phyloP scores from a whole-genome alignment of 1,140 invertebrate genomes.

The Euwallacea similis region DNA sequence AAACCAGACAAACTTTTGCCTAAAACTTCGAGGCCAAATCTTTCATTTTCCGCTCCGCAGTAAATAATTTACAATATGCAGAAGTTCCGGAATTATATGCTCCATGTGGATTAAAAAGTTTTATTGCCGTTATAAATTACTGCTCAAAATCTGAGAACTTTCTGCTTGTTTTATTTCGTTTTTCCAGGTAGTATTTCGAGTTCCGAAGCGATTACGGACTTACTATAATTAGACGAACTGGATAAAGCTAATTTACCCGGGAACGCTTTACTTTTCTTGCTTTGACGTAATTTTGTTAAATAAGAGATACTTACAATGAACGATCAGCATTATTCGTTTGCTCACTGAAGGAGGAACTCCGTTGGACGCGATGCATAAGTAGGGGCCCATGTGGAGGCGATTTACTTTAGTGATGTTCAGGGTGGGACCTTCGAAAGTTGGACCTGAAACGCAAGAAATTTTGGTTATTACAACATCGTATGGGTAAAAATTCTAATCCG shows the following conservation, averaged over 20 bases:
- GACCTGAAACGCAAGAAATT: conserved; percentile 56
- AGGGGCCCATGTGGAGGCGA: conserved; percentile 87
- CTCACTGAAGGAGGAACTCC: conserved; percentile 86
- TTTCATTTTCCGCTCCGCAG: no score
- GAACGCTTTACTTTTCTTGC: background rate
- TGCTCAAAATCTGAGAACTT: background rate
- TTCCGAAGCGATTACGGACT: background rate
- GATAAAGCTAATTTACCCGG: background rate
- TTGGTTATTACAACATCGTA: background rate
- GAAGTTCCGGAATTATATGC: background rate
- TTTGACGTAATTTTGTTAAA: background rate
- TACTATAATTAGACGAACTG: no score
- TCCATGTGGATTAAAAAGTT: conserved; percentile 14
- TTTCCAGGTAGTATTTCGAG: conserved; percentile 2
- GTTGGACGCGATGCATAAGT: conserved; percentile 84
- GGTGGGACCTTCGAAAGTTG: conserved; percentile 67
- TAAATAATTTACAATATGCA: no score
- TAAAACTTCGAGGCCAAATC: no score
- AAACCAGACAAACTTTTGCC: no score
- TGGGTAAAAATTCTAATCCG: background rate
- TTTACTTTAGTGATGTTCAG: conserved; percentile 81
- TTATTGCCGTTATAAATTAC: conserved; percentile 8
- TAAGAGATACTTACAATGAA: conserved; percentile 76
- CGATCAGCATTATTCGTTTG: conserved; percentile 83
- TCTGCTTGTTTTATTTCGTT: background rate